Percentiles rank a stretch among this genome's conserved stretches.
These are phyloP conservation scores for Hemaris fuciformis DNA, from an alignment of 2,888 invertebrate species.

Conservation along the genomic window DNA sequence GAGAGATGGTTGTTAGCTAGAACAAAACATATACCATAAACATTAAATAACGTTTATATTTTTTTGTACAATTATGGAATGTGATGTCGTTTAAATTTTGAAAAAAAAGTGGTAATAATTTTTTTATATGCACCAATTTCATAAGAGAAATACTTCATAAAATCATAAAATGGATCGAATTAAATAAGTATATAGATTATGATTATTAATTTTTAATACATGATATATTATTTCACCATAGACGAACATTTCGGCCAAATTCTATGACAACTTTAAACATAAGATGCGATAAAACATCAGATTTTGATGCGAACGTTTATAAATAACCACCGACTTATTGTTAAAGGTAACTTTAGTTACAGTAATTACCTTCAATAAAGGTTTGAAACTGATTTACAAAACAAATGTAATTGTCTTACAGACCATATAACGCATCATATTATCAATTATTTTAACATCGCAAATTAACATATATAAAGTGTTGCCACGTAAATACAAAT, in stretches of 20 bases:
- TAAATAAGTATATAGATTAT: background rate
- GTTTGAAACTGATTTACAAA: background rate
- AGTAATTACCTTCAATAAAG: background rate
- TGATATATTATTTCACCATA: background rate
- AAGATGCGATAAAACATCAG: slow-evolving; percentile 9
- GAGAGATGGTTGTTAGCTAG: background rate
- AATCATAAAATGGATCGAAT: slow-evolving; percentile 17
- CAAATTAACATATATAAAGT: slow-evolving; percentile 4
- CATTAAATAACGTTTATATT: slow-evolving; percentile 14
- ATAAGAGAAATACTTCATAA: slow-evolving; percentile 39
- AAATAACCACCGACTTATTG: slow-evolving; percentile 16
- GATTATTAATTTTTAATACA: background rate
- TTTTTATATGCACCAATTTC: slow-evolving; percentile 53
- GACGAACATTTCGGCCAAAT: background rate
- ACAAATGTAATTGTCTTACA: background rate
- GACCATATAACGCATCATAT: background rate
- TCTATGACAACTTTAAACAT: background rate
- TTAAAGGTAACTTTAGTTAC: slow-evolving; percentile 11
- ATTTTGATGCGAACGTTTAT: slow-evolving; percentile 12
- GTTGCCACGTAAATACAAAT: slow-evolving; percentile 8
- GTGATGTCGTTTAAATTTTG: slow-evolving; percentile 62
- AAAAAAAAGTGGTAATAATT: slow-evolving; percentile 30
- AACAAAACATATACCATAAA: slow-evolving; percentile 14
- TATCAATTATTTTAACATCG: background rate
- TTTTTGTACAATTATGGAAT: slow-evolving; percentile 74